Conservation (phyloP, 2,888 invertebrate species). For the Hedya salicella region DNA sequence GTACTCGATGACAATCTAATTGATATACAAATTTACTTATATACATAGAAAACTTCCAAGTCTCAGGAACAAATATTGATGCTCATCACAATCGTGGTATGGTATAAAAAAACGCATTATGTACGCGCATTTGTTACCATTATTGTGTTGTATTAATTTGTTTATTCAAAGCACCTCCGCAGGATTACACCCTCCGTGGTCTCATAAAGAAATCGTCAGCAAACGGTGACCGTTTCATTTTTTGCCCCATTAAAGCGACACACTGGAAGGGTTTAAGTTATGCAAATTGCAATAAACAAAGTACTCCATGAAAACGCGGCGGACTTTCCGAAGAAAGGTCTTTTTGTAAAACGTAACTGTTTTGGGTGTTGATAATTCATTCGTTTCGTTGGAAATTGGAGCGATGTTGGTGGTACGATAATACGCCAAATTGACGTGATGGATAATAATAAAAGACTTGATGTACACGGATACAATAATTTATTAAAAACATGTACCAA, state of each 20-base stretch:
- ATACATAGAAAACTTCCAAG: no score
- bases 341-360: constrained; percentile 27
- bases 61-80: no score
- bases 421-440: no score
- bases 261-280: constrained; percentile 77
- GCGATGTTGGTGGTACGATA: background rate
- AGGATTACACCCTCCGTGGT: background rate
- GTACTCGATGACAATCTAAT: no score
- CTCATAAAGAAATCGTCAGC: constrained; percentile 62
- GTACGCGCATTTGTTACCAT: no score
- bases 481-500: background rate
- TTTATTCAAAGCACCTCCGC: constrained; percentile 4
- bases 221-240: constrained; percentile 67
- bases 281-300: constrained; percentile 79
- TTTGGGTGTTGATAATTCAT: constrained; percentile 22
- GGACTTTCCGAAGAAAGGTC: constrained; percentile 38
- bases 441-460: no score
- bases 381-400: constrained; percentile 8
- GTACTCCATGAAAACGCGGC: constrained; percentile 41
- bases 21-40: no score
- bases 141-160: no score
- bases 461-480: background rate
- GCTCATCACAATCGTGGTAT: no score
- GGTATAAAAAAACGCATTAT: no score
- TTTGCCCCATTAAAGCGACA: constrained; percentile 73